A percentile compares a stretch with the other conserved stretches of the same genome.
phyloP scores from a whole-genome alignment of 1,140 invertebrate genomes.

The Trichogramma pretiosum region DNA sequence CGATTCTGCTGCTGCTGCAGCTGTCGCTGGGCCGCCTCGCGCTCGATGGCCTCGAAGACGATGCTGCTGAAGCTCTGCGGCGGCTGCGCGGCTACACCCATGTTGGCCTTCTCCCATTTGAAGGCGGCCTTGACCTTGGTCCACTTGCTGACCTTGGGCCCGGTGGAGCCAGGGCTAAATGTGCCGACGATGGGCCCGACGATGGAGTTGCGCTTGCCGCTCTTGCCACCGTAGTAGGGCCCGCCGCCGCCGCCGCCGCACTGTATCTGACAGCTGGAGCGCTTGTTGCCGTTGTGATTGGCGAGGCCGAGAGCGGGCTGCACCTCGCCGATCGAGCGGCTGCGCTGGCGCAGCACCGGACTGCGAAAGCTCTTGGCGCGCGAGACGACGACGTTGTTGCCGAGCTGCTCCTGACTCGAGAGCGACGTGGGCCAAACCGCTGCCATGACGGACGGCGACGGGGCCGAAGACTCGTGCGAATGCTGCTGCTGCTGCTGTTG shows the following conservation, averaged over 20 bases:
- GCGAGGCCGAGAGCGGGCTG: neutral
- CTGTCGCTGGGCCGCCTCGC: conserved; percentile 30
- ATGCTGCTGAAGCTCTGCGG: conserved; percentile 14
- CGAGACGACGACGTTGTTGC: too few species aligned
- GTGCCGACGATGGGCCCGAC: neutral
- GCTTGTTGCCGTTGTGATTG: neutral
- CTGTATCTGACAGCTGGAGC: conserved; percentile 6
- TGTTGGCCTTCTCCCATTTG: conserved; percentile 53
- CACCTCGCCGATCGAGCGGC: conserved; percentile 5
- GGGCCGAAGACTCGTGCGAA: neutral
- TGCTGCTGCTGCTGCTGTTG: too few species aligned
- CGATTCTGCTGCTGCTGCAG: conserved; percentile 21
- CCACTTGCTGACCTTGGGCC: conserved; percentile 66
- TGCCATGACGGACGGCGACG: neutral
- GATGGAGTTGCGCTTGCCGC: neutral
- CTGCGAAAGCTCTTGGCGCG: neutral
- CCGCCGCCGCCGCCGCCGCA: neutral
- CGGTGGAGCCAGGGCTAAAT: neutral
- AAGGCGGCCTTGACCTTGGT: conserved; percentile 75
- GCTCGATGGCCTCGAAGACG: neutral
- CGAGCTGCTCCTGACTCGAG: neutral
- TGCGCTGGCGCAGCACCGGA: neutral
- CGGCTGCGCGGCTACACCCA: too few species aligned
- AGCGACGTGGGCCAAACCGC: neutral
- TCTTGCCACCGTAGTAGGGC: neutral